Evolutionary conservation across 2,797 vertebrate species (phyloP).

Genomic region (Schizothorax lantsangensis): DNA sequence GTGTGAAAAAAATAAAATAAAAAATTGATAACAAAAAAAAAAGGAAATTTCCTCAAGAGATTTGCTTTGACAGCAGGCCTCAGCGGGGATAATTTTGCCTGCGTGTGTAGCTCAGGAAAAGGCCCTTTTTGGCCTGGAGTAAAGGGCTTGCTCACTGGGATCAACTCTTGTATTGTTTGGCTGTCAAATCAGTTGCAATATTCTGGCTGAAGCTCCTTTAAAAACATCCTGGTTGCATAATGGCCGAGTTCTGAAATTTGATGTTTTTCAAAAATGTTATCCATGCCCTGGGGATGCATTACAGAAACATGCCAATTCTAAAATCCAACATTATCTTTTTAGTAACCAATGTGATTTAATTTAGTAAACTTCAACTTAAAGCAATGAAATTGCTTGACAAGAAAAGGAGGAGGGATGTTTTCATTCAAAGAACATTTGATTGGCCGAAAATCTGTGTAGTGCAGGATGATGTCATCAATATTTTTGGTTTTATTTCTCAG

Average conservation of each 20-base stretch:
- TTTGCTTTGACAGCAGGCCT: not conserved
- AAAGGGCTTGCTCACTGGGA: not conserved
- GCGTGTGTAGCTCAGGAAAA: not conserved
- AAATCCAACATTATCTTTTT: not conserved
- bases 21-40: too few relatives aligned
- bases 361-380: slow-evolving; percentile 3
- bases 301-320: not conserved
- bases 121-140: slow-evolving; percentile 6
- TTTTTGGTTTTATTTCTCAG: not conserved
- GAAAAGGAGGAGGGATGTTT: not conserved
- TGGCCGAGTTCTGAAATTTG: not conserved
- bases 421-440: not conserved
- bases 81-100: not conserved
- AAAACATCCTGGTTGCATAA: slow-evolving; percentile 23
- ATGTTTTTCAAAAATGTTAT: not conserved
- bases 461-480: not conserved
- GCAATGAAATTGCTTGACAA: not conserved
- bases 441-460: not conserved
- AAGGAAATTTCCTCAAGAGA: not conserved
- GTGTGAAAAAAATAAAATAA: too few relatives aligned
- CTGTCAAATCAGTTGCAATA: slow-evolving; percentile 12
- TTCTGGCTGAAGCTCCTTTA: slow-evolving; percentile 6
- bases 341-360: not conserved
- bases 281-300: not conserved
- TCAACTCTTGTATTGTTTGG: not conserved